phyloP scores from a whole-genome alignment of 2,113 vertebrate species.

The Galbula dea region DNA sequence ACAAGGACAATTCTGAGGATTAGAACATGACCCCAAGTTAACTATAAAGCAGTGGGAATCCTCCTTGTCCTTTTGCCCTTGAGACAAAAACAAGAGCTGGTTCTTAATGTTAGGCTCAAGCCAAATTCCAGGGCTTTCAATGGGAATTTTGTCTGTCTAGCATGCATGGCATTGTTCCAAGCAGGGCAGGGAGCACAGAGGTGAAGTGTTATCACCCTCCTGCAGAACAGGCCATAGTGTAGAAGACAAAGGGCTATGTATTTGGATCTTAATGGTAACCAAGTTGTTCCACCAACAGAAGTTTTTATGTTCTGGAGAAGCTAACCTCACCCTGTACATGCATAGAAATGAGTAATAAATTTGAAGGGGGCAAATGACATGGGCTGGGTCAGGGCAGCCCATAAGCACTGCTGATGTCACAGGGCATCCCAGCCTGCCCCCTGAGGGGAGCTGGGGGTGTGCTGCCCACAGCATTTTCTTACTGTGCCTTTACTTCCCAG shows the following conservation, averaged over 20 bases:
- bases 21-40: not conserved
- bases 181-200: not conserved
- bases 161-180: not conserved
- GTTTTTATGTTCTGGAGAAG: not conserved
- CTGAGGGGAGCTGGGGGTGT: not conserved
- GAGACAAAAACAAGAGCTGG: conserved; percentile 15
- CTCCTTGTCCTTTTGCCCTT: conserved; percentile 13
- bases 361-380: not conserved
- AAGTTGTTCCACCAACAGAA: not conserved
- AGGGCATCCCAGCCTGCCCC: not conserved
- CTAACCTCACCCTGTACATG: not conserved
- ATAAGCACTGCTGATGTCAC: not conserved
- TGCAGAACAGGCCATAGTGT: not conserved
- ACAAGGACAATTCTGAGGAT: not conserved
- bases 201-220: conserved; percentile 28
- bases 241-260: not conserved
- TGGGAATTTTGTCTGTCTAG: not conserved
- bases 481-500: not conserved
- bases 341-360: not conserved
- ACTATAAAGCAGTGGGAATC: conserved; percentile 22
- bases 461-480: not conserved
- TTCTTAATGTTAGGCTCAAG: not conserved
- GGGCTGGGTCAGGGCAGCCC: not conserved
- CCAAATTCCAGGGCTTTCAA: not conserved
- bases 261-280: not conserved